Conservation (phyloP, 37 sponge, comb jelly and placozoan genomes). For the Ephydatia muelleri region DNA sequence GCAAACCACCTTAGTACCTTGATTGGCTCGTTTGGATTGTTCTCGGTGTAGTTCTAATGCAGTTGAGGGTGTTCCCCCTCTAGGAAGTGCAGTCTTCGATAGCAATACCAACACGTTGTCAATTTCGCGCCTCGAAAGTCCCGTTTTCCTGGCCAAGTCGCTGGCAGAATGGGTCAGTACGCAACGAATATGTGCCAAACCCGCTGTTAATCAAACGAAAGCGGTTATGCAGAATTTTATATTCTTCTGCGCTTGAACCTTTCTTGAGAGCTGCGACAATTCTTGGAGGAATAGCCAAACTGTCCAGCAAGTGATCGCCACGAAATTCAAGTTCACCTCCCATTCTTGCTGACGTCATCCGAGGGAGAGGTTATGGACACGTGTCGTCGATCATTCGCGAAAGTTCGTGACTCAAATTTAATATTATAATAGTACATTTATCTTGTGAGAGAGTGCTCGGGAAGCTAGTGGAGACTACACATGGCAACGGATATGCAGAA, state of each 20-base stretch:
- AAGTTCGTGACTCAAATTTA: neutral
- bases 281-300: slow-evolving; percentile 29
- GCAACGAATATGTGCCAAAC: slow-evolving; percentile 11
- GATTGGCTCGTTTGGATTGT: neutral
- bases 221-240: neutral
- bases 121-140: slow-evolving; percentile 37
- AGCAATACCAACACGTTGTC: slow-evolving; percentile 11
- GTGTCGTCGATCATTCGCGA: neutral
- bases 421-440: neutral
- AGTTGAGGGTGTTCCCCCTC: neutral
- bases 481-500: neutral
- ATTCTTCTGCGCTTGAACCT: slow-evolving; percentile 3
- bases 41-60: slow-evolving; percentile 28
- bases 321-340: neutral
- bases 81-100: slow-evolving; percentile 24
- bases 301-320: neutral
- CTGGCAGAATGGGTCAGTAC: slow-evolving; percentile 34
- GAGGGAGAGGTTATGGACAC: neutral
- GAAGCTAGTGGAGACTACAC: too few species aligned
- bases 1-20: neutral
- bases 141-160: slow-evolving; percentile 49
- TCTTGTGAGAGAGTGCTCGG: neutral
- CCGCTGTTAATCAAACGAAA: slow-evolving; percentile 2
- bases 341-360: neutral
- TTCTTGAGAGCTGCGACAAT: slow-evolving; percentile 39